Evolutionary conservation across 1,140 invertebrate genomes (phyloP).

Genomic region (Danaus plexippus): DNA sequence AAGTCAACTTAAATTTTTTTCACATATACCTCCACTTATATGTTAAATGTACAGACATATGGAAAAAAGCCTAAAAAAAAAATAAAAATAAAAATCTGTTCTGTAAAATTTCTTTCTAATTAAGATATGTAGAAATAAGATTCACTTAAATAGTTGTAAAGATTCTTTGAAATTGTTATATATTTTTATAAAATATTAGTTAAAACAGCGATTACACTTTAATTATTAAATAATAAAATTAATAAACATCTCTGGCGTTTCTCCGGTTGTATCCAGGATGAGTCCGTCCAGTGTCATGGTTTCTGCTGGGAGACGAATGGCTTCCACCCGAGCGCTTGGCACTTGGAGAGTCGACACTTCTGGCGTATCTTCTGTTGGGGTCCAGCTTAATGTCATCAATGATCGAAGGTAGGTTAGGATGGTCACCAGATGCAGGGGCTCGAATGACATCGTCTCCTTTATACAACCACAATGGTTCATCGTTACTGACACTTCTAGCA

Average conservation of each 20-base stretch:
- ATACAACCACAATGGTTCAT: constrained; percentile 37
- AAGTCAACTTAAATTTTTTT: no score
- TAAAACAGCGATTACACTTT: no score
- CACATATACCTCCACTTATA: no score
- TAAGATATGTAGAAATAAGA: no score
- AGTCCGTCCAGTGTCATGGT: constrained; percentile 32
- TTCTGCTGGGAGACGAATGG: constrained; percentile 26
- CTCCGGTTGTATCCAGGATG: constrained; percentile 43
- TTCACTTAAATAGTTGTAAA: no score
- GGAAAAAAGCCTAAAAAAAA: no score
- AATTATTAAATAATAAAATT: neutral
- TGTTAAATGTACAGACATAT: no score
- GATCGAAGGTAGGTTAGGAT: constrained; percentile 26
- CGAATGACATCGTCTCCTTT: constrained; percentile 28
- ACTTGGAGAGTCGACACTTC: constrained; percentile 34
- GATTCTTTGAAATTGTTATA: no score
- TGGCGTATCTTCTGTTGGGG: constrained; percentile 19
- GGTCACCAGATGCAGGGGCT: constrained; percentile 32
- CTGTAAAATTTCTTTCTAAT: no score
- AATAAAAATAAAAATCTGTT: no score
- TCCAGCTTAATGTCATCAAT: constrained; percentile 23
- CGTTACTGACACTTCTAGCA: constrained; percentile 23
- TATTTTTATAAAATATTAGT: no score
- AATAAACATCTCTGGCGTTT: constrained; percentile 27
- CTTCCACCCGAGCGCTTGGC: constrained; percentile 34